These are phyloP conservation scores for Euglossa dilemma DNA, from an alignment of 1,140 invertebrate species.

Conservation along the genomic window DNA sequence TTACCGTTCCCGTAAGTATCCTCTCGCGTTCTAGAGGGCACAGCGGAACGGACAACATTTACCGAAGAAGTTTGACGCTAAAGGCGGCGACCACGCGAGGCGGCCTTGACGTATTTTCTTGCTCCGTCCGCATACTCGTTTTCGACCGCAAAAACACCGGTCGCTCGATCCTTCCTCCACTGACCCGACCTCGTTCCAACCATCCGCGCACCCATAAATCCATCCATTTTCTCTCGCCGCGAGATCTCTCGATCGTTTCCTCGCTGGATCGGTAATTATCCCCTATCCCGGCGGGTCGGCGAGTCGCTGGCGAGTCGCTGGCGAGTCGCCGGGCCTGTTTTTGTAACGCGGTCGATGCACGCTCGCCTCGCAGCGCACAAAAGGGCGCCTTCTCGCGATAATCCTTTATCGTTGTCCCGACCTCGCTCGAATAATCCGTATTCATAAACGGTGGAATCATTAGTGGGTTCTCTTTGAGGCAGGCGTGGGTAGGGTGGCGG, in stretches of 20 bases:
- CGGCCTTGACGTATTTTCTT: conserved; percentile 41
- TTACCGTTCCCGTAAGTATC: conserved; percentile 15
- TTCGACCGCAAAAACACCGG: conserved; percentile 27
- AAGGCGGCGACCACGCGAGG: conserved; percentile 1
- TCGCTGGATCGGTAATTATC: no score
- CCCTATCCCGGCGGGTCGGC: rapidly evolving
- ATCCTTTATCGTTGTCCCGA: conserved; percentile 67
- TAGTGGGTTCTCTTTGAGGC: conserved; percentile 56
- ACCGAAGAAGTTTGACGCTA: conserved; percentile 7
- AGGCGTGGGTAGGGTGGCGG: conserved; percentile 51
- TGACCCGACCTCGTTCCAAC: conserved; percentile 40
- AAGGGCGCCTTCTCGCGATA: conserved; percentile 60
- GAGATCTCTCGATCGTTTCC: not conserved
- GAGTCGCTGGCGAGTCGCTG: no score
- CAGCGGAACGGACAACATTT: conserved; percentile 19
- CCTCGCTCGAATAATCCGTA: conserved; percentile 70
- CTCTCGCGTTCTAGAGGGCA: conserved; percentile 17
- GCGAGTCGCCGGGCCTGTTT: conserved; percentile 46
- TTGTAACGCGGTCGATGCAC: conserved; percentile 23
- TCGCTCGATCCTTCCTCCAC: conserved; percentile 14
- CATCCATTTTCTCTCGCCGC: not conserved
- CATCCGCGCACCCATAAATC: not conserved
- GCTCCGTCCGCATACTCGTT: conserved; percentile 13
- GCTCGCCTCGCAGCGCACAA: conserved; percentile 30
- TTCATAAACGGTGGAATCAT: conserved; percentile 71